Percentiles rank a stretch among this genome's conserved stretches.
Evolutionary conservation across 2,797 vertebrate species (phyloP).

Genomic region (Eulemur rubriventer): DNA sequence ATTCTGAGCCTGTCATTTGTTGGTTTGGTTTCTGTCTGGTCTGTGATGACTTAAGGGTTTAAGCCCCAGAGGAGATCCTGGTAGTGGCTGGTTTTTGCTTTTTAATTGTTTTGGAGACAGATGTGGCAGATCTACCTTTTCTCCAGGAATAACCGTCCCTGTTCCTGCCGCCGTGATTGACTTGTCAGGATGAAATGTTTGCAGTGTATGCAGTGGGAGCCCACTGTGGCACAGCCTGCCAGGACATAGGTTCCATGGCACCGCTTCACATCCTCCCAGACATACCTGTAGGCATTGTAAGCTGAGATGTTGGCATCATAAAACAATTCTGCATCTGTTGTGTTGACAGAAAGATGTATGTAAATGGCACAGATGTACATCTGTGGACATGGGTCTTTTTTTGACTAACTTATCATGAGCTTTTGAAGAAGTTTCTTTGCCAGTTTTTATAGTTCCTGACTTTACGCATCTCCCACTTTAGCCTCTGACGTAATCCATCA

Average conservation of each 20-base stretch:
- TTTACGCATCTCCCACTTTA: neutral
- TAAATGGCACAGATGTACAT: neutral
- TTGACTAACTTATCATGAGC: neutral
- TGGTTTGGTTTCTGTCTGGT: constrained; percentile 13
- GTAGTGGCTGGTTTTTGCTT: neutral
- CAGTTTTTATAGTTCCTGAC: neutral
- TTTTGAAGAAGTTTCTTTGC: neutral
- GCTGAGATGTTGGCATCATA: neutral
- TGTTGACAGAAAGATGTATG: neutral
- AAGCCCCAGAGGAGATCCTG: neutral
- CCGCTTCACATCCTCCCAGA: neutral
- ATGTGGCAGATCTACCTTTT: neutral
- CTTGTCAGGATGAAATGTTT: neutral
- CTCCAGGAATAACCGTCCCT: neutral
- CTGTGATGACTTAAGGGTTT: neutral
- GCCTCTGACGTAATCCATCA: neutral
- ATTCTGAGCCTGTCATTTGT: neutral
- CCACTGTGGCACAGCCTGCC: neutral
- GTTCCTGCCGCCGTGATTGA: neutral
- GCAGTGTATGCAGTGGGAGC: neutral
- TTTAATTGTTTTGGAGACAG: neutral
- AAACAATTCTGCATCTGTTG: neutral
- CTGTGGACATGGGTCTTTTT: neutral
- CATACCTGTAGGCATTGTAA: neutral
- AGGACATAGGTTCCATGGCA: neutral